Evolutionary conservation across 2,797 vertebrate genomes (phyloP).

Genomic region (Rhabdomys pumilio): DNA sequence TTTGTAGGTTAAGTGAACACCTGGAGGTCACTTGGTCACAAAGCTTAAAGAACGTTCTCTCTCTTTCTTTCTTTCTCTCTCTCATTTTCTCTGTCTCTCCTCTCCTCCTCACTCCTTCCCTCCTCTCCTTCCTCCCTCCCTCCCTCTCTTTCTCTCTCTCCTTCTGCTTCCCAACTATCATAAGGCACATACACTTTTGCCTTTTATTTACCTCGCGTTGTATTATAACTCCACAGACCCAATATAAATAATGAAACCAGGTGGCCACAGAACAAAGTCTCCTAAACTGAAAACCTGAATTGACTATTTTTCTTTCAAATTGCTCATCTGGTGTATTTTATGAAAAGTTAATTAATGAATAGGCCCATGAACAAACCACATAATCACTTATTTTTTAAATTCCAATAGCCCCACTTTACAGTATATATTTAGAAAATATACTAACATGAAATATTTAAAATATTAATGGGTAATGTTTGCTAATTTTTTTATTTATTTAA

Average conservation of each 20-base stretch:
- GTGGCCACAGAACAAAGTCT: not conserved
- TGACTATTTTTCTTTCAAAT: not conserved
- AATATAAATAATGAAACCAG: not conserved
- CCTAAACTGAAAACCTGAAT: not conserved
- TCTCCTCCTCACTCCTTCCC: no score
- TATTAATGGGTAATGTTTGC: not conserved
- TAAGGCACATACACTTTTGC: not conserved
- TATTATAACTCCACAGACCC: not conserved
- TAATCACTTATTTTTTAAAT: slow-evolving; percentile 50
- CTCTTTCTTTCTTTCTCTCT: no score
- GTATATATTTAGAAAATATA: not conserved
- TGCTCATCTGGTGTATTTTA: not conserved
- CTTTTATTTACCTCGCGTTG: no score
- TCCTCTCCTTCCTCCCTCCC: no score
- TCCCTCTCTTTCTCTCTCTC: no score
- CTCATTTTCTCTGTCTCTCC: no score
- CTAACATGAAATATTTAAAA: slow-evolving; percentile 17
- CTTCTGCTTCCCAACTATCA: not conserved
- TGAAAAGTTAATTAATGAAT: not conserved
- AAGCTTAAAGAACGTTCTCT: not conserved
- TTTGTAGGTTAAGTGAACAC: not conserved
- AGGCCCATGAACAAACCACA: slow-evolving; percentile 13
- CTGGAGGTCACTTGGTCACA: not conserved
- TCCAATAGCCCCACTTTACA: not conserved
- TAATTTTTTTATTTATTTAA: not conserved